Conservation (phyloP, 2,797 vertebrate species). For the Labeo calbasu region DNA sequence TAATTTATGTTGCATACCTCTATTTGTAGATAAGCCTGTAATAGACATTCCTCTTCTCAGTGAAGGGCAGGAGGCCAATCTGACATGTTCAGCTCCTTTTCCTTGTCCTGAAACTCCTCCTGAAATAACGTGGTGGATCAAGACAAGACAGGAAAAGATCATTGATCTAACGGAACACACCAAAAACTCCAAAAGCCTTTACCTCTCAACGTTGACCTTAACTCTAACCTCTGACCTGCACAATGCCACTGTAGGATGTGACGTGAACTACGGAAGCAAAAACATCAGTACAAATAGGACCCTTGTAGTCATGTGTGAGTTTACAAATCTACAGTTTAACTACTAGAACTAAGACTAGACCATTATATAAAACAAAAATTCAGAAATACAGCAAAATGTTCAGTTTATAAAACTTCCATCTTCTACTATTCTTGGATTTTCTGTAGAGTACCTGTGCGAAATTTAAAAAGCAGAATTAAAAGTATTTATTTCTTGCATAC, state of each 20-base stretch:
- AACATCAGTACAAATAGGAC: constrained; percentile 39
- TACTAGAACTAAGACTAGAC: background rate
- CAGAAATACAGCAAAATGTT: background rate
- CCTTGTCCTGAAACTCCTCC: constrained; percentile 60
- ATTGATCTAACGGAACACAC: constrained; percentile 13
- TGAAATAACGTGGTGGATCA: constrained; percentile 61
- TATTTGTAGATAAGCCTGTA: background rate
- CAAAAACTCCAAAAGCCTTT: constrained; percentile 17
- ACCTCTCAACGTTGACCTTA: constrained; percentile 61
- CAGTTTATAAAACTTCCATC: background rate
- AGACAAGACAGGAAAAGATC: background rate
- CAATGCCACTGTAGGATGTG: constrained; percentile 49
- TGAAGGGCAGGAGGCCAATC: constrained; percentile 52
- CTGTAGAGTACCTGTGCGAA: background rate
- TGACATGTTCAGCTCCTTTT: constrained; percentile 68
- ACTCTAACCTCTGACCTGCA: constrained; percentile 53
- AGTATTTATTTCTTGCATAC: background rate
- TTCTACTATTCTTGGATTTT: background rate
- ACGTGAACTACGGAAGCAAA: constrained; percentile 18
- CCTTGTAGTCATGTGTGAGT: constrained; percentile 63
- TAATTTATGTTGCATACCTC: background rate
- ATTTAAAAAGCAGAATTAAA: too few relatives aligned
- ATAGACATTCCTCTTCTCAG: constrained; percentile 48
- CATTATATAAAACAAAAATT: background rate
- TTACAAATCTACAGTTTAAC: background rate